Conservation (phyloP, 1,140 invertebrate genomes). For the Ceratina calcarata region DNA sequence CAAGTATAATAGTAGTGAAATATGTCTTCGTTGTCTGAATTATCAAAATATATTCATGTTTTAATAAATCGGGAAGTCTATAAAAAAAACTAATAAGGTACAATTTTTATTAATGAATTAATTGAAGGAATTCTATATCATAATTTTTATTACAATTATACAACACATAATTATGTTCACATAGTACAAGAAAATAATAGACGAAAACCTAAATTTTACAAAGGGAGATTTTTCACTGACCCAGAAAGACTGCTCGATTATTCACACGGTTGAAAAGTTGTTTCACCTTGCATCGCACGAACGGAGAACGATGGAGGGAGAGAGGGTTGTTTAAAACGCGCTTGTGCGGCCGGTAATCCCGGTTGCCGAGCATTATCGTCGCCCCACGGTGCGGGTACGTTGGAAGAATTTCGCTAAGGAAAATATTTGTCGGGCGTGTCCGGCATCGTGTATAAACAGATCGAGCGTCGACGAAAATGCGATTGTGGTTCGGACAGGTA, state of each 20-base stretch:
- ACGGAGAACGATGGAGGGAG: not conserved
- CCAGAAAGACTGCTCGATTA: not conserved
- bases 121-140: too few relatives aligned
- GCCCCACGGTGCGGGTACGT: conserved; percentile 22
- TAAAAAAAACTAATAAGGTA: too few relatives aligned
- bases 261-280: conserved; percentile 33
- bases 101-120: too few relatives aligned
- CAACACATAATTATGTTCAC: too few relatives aligned
- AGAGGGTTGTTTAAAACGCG: conserved; percentile 51
- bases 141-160: too few relatives aligned
- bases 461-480: conserved; percentile 62
- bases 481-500: conserved; percentile 59
- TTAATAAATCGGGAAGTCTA: too few relatives aligned
- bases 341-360: conserved; percentile 71
- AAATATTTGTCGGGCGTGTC: conserved; percentile 80
- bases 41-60: too few relatives aligned
- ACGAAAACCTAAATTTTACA: not conserved
- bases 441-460: conserved; percentile 77
- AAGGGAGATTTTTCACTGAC: too few relatives aligned
- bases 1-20: too few relatives aligned
- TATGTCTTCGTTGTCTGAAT: too few relatives aligned
- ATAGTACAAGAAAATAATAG: too few relatives aligned
- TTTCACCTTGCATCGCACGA: conserved; percentile 38
- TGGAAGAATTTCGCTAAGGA: conserved; percentile 72
- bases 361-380: conserved; percentile 69